phyloP scores from a whole-genome alignment of 2,113 vertebrate species.

The Acrocephalus kingi region DNA sequence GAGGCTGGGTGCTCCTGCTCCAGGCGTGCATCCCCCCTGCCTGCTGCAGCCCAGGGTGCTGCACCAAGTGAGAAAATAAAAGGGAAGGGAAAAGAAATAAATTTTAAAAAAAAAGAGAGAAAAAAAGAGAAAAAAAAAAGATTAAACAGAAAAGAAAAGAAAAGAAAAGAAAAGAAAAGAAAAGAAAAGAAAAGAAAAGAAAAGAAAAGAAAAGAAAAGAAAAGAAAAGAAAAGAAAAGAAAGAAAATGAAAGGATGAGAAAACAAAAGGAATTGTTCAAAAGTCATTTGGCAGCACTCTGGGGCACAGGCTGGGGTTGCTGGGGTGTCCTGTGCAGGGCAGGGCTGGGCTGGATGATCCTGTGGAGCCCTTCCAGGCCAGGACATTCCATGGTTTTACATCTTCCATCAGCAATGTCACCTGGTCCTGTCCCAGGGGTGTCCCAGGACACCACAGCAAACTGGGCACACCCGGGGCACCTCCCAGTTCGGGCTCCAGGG shows the following conservation, averaged over 20 bases:
- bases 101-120: too few relatives aligned
- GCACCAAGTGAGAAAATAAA: background rate
- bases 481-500: background rate
- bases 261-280: too few relatives aligned
- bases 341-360: background rate
- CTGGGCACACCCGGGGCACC: too few relatives aligned
- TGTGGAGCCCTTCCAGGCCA: background rate
- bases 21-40: background rate
- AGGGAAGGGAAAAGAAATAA: background rate
- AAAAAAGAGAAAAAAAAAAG: too few relatives aligned
- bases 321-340: background rate
- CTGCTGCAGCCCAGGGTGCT: background rate
- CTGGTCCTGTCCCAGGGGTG: fast-evolving
- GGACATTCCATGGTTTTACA: background rate
- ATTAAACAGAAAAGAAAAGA: too few relatives aligned
- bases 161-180: too few relatives aligned
- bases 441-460: background rate
- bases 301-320: background rate
- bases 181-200: too few relatives aligned
- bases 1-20: background rate
- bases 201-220: too few relatives aligned
- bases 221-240: too few relatives aligned
- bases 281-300: fast-evolving
- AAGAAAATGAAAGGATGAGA: too few relatives aligned
- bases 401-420: fast-evolving